These are phyloP conservation scores for Caenorhabditis becei DNA, from an alignment of 2,888 invertebrate species.

Conservation along the genomic window DNA sequence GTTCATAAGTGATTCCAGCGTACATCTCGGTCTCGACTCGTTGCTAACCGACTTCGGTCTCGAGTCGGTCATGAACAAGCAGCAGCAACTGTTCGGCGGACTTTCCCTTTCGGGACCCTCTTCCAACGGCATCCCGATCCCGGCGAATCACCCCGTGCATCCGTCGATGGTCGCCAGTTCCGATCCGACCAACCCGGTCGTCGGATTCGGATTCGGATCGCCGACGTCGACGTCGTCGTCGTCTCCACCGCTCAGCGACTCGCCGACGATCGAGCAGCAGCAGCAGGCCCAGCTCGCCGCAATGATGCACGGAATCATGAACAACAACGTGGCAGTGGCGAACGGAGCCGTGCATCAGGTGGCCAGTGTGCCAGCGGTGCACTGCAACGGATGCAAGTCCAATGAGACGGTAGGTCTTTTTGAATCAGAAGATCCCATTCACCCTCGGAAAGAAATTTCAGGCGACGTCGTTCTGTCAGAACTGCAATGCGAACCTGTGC, in stretches of 20 bases:
- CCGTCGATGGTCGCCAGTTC: slow-evolving; percentile 49
- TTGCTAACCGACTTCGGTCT: slow-evolving; percentile 85
- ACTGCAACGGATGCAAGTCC: slow-evolving; percentile 96
- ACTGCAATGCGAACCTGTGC: slow-evolving; percentile 96
- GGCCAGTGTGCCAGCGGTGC: slow-evolving; percentile 84
- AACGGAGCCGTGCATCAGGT: slow-evolving; percentile 9
- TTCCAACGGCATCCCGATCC: slow-evolving; percentile 13
- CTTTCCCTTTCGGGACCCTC: slow-evolving; percentile 5
- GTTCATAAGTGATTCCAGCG: slow-evolving; percentile 48
- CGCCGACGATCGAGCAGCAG: slow-evolving; percentile 64
- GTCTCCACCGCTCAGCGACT: slow-evolving; percentile 71
- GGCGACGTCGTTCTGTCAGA: slow-evolving; percentile 82
- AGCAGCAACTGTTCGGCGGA: slow-evolving; percentile 52
- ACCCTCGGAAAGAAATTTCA: slow-evolving; percentile 21
- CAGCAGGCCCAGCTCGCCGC: slow-evolving; percentile 46
- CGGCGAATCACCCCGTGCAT: slow-evolving; percentile 7
- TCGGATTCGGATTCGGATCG: slow-evolving; percentile 70
- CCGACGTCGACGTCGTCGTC: slow-evolving; percentile 82
- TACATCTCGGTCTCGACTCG: slow-evolving; percentile 84
- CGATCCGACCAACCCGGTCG: slow-evolving; percentile 53
- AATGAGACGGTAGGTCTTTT: slow-evolving; percentile 64
- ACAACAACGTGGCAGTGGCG: slow-evolving; percentile 44
- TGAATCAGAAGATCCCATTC: background rate
- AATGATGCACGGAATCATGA: slow-evolving; percentile 50
- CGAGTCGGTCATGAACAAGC: slow-evolving; percentile 70